phyloP scores from a whole-genome alignment of 2,888 invertebrate genomes.

The Lucinisca nassula region DNA sequence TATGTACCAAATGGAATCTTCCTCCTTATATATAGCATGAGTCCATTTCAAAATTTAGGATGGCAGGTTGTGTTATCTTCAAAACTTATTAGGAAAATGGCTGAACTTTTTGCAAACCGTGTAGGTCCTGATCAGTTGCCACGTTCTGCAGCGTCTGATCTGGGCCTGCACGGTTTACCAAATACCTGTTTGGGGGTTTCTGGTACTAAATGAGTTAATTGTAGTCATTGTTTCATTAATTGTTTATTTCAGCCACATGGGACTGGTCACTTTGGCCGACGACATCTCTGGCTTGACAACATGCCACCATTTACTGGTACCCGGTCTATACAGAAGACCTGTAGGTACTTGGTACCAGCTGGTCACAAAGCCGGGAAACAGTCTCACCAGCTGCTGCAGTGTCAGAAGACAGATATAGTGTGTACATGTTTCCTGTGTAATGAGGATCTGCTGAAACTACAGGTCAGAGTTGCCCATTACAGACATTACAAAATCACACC shows the following conservation, averaged over 20 bases:
- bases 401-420: constrained; percentile 58
- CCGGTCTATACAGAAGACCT: constrained; percentile 69
- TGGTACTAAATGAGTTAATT: neutral
- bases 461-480: constrained; percentile 74
- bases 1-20: no score
- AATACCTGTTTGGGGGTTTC: no score
- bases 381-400: constrained; percentile 53
- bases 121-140: no score
- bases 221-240: neutral
- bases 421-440: constrained; percentile 80
- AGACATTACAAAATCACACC: no score
- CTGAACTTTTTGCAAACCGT: no score
- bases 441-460: constrained; percentile 82
- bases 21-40: no score
- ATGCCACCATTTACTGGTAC: constrained; percentile 79
- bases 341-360: constrained; percentile 70
- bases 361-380: constrained; percentile 48
- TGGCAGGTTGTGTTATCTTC: no score
- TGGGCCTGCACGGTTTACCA: no score
- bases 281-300: constrained; percentile 81
- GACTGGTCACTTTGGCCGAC: constrained; percentile 80
- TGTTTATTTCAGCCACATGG: constrained; percentile 73
- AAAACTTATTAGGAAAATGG: no score
- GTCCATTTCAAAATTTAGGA: no score
- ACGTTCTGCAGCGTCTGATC: no score